Evolutionary conservation across 1,140 invertebrate species (phyloP).

Genomic region (Ceratina japonica): DNA sequence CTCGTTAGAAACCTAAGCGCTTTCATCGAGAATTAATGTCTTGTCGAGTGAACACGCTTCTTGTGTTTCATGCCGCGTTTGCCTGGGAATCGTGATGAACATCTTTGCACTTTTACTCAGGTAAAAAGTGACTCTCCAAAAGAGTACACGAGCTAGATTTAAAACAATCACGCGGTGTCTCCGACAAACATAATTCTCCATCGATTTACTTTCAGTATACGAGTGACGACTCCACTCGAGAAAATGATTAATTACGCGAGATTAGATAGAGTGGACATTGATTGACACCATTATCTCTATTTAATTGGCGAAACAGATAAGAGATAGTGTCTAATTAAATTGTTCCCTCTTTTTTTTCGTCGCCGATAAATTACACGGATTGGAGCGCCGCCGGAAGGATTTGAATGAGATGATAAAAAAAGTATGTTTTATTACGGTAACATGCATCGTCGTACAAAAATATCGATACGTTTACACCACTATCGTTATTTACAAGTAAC

Average conservation of each 20-base stretch:
- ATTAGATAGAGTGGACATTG: too few relatives aligned
- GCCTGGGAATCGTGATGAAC: not conserved
- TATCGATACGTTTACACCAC: constrained; percentile 46
- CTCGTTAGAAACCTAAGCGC: constrained; percentile 37
- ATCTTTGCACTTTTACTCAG: constrained; percentile 1
- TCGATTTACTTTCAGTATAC: too few relatives aligned
- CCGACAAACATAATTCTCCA: too few relatives aligned
- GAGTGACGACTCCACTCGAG: not conserved
- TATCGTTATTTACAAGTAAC: constrained; percentile 56
- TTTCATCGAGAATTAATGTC: constrained; percentile 56
- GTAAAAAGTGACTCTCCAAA: not conserved
- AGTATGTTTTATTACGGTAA: constrained; percentile 52
- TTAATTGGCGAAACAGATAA: too few relatives aligned
- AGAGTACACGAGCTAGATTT: too few relatives aligned
- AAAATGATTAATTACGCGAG: too few relatives aligned
- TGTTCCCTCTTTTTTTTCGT: too few relatives aligned
- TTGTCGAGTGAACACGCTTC: not conserved
- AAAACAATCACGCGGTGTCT: too few relatives aligned
- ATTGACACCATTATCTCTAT: too few relatives aligned
- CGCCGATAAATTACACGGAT: too few relatives aligned
- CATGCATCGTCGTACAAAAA: constrained; percentile 56
- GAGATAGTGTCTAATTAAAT: too few relatives aligned
- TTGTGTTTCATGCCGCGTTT: not conserved
- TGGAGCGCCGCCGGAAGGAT: too few relatives aligned
- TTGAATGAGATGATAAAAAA: not conserved